These are phyloP conservation scores for Parazoanthus atlanticus DNA, from an alignment of 92 coral and sea anemone genomes.

Conservation along the genomic window DNA sequence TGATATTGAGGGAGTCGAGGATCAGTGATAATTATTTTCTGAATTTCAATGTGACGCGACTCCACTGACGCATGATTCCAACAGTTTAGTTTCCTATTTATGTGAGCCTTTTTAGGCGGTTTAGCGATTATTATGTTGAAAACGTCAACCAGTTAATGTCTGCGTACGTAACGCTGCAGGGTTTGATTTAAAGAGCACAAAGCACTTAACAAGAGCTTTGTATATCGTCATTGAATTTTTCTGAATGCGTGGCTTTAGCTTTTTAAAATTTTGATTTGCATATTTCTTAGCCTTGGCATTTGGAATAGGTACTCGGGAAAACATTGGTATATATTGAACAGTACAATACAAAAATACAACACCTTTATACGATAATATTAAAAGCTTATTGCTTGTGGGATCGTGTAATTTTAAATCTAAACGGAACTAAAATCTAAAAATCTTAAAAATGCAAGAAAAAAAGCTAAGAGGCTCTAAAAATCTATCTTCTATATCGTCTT, in stretches of 20 bases:
- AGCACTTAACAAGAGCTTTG: not conserved
- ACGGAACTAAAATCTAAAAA: too few relatives aligned
- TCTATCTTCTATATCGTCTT: not conserved
- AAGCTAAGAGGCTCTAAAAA: too few relatives aligned
- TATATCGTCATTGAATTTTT: not conserved
- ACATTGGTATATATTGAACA: too few relatives aligned
- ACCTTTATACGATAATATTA: too few relatives aligned
- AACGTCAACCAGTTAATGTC: not conserved
- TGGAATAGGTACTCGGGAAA: too few relatives aligned
- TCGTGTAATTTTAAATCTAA: too few relatives aligned
- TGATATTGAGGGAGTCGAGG: not conserved
- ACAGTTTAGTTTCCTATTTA: not conserved
- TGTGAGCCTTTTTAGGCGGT: not conserved
- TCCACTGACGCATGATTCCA: not conserved
- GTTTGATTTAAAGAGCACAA: not conserved
- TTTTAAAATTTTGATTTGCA: not conserved
- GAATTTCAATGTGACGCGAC: not conserved
- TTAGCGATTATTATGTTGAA: not conserved
- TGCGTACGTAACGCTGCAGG: not conserved
- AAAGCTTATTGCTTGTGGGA: too few relatives aligned
- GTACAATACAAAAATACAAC: too few relatives aligned
- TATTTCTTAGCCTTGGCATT: not conserved
- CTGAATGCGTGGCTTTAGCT: not conserved
- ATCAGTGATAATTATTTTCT: not conserved
- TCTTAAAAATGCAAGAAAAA: too few relatives aligned